Percentiles rank a stretch among this genome's conserved stretches.
Evolutionary conservation across 2,888 invertebrate genomes (phyloP).

Genomic region (Drosophila vallismaia): DNA sequence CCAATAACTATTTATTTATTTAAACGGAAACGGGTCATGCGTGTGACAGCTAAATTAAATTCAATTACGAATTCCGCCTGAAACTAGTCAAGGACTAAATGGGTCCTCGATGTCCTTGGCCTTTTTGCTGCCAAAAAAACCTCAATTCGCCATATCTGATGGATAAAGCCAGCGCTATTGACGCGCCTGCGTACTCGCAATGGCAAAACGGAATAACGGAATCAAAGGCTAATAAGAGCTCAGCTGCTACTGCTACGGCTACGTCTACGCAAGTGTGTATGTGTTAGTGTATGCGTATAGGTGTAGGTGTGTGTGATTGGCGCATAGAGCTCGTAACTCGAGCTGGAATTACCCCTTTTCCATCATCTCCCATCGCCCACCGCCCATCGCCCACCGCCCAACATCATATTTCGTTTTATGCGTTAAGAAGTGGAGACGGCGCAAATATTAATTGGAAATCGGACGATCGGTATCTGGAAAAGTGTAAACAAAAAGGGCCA

Average conservation of each 20-base stretch:
- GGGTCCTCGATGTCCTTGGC: constrained; percentile 20
- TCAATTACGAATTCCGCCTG: constrained; percentile 11
- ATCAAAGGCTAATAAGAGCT: constrained; percentile 27
- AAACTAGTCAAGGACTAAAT: constrained; percentile 26
- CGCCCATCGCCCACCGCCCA: not conserved
- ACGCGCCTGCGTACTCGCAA: constrained; percentile 30
- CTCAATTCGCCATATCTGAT: not conserved
- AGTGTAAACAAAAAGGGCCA: constrained; percentile 11
- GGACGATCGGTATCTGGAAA: constrained; percentile 8
- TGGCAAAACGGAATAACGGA: constrained; percentile 2
- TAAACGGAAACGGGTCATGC: constrained; percentile 20
- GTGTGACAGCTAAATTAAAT: constrained; percentile 10
- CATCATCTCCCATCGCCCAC: not conserved
- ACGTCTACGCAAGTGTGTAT: constrained; percentile 7
- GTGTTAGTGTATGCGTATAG: not conserved
- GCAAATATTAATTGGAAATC: constrained; percentile 15
- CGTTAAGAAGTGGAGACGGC: not conserved
- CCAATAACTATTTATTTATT: constrained; percentile 35
- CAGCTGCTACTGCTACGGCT: constrained; percentile 15
- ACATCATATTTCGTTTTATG: no score
- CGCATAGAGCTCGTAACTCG: constrained; percentile 31
- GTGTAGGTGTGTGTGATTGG: not conserved
- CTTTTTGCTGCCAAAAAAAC: constrained; percentile 4
- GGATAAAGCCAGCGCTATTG: constrained; percentile 9
- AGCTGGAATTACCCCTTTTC: constrained; percentile 2